Evolutionary conservation across 2,113 vertebrate species (phyloP), one percentile per base, ranked within the genome.

Genomic region (Daboia siamensis): DNA sequence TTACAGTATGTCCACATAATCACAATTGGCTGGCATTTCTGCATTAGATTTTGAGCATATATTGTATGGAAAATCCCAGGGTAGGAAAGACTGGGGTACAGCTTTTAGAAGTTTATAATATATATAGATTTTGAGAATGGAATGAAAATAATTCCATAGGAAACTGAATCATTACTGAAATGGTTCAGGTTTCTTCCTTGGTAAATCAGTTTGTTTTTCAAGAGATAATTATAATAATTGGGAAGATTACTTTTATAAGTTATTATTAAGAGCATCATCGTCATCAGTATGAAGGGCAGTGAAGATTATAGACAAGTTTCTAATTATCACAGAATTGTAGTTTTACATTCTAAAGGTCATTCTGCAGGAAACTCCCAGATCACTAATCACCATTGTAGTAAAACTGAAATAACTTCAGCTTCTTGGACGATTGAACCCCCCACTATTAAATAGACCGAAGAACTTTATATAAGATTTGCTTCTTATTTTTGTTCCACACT

Each of bases 331-430:
- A 39, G 24, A 57, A 92, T 57, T 4, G 39, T 57, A 54, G 26
- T 26, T 26, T 56, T 57, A 84, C 7, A 33, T 89, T 89, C 52
- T 55, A 89, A 92, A 89, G 91, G 91, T 84, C 87, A 92, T 57
- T 48, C 64, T 51, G 46, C 44, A 80, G 55, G 87, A 46, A 29
- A 51, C 39, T 89, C 64, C 26, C 64, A 92, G 26, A 51, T 89
- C 87, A 84, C 23, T 48, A 69, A 85, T 26, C n/a, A 55, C 44
- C n/a, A 3, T 80, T 29, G 64, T 92, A 92, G 84, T 92, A 44
- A 89, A 92, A 85, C 52, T 92, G 64, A 84, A 84, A 92, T 51
- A 59, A 89, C 91, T 57, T 69, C 52, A 57, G 64, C 69, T 92
- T 89, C 64, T 84, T 26, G 15, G 64, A 55, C 54, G 9, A 84